Evolutionary conservation across 2,888 invertebrate genomes (phyloP), one percentile per base, ranked within the genome.

Genomic region (Drosophila paramelanica): DNA sequence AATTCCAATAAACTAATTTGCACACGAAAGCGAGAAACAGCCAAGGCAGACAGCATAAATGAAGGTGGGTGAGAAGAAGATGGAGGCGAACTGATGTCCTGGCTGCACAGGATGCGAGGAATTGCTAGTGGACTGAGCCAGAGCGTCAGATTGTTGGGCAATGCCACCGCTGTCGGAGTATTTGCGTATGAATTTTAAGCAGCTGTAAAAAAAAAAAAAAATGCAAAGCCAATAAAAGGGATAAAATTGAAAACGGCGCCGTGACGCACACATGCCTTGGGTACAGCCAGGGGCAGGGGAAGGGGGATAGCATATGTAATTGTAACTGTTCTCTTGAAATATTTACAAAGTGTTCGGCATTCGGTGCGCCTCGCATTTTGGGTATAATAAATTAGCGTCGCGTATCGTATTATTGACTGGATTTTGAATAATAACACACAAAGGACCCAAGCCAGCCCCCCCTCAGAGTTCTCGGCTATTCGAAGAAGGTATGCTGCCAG

Each of bases 1-100:
- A 90, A 89, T 89, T 87, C 88, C 89, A 90, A 90, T 90, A 90
- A 90, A 90, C 90, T 90, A 90, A 90, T 90, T 90, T 90, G 84
- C 90, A 86, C 89, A 90, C 84, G 77, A 87, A 81, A 72, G 87
- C 78, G 68, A 57, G 56, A 62, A 64, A 51, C 47, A 64, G 67
- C 45, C 55, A 65, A 65, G 45, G 55, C 77, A 76, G 78, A 70
- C 68, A 80, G 68, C 73, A 58, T 47, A 38, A 52, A 56, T 55
- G 51, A 43, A 42, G 10, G 38, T 1, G 13, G 31, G 31, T 31
- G 27, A 17, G 17, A 17, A 5, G 27, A 6, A 7, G 27, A 0
- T 25, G 8, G 7, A 8, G 31, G 0, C 31, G 42, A n/a, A 23
- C 55, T 59, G 25, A 36, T 25, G 43, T 53, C 45, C 56, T 58